A percentile compares a stretch with the other conserved stretches of the same genome.
Evolutionary conservation across 2,888 invertebrate species (phyloP).

Genomic region (Polydrusus tereticollis): DNA sequence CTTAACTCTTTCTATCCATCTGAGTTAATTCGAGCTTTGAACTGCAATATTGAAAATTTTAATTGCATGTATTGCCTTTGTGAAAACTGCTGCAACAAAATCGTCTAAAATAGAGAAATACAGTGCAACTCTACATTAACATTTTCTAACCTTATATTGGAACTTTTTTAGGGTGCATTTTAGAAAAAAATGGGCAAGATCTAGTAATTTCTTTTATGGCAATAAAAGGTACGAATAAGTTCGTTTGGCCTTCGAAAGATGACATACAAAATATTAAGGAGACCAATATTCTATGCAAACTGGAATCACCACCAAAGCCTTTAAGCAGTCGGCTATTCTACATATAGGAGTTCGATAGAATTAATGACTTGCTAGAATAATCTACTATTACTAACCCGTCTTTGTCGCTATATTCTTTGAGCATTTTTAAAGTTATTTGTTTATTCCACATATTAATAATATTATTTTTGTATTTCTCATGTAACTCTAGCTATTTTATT

Average conservation of each 20-base stretch:
- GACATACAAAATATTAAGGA: background rate
- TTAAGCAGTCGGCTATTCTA: background rate
- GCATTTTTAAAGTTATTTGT: no score
- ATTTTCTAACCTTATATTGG: background rate
- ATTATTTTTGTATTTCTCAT: no score
- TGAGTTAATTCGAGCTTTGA: background rate
- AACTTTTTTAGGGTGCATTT: background rate
- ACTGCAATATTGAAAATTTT: background rate
- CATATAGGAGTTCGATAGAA: background rate
- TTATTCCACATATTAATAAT: no score
- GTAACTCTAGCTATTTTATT: no score
- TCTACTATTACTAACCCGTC: background rate
- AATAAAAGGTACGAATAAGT: background rate
- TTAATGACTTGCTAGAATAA: background rate
- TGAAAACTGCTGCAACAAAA: background rate
- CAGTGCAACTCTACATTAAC: background rate
- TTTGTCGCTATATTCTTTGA: background rate
- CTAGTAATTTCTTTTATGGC: background rate
- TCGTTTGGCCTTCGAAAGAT: background rate
- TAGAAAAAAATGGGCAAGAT: background rate
- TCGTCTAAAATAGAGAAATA: background rate
- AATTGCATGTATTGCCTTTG: background rate
- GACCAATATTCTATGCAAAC: background rate
- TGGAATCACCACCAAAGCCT: background rate
- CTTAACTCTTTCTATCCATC: background rate